Evolutionary conservation across 2,888 invertebrate species (phyloP).

Genomic region (Rhogogaster chlorosoma): DNA sequence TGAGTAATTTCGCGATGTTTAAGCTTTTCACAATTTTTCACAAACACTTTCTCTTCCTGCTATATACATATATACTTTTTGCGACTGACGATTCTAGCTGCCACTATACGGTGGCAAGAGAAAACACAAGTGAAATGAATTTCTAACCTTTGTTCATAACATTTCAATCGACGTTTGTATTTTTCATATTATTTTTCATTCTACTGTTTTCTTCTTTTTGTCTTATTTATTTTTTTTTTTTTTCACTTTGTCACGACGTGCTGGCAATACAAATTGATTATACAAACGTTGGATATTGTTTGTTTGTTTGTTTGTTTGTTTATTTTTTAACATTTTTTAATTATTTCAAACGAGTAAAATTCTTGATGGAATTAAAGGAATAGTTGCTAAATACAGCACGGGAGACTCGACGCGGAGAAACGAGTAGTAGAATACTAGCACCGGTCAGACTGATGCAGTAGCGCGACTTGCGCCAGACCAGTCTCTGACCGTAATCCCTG

Average conservation of each 20-base stretch:
- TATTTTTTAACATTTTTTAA: background rate
- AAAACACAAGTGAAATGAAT: background rate
- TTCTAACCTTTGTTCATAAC: background rate
- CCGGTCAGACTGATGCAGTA: background rate
- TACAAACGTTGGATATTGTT: background rate
- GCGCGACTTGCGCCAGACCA: background rate
- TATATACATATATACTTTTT: no score
- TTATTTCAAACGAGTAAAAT: background rate
- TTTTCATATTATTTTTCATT: background rate
- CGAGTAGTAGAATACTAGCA: background rate
- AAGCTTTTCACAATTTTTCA: conserved; percentile 24
- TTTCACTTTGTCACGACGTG: background rate
- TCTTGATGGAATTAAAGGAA: background rate
- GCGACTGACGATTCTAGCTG: no score
- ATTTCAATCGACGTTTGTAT: background rate
- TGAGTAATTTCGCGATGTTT: conserved; percentile 45
- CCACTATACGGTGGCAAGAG: background rate
- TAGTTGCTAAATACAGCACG: no score
- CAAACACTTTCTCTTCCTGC: background rate
- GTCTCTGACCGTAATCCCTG: conserved; percentile 33
- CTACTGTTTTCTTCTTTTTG: background rate
- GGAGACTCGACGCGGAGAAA: background rate
- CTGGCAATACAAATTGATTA: background rate
- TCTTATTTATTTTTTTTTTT: no score
- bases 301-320: no score